These are phyloP conservation scores for Drosophila hamatofila DNA, from an alignment of 2,888 invertebrate genomes.

Conservation along the genomic window DNA sequence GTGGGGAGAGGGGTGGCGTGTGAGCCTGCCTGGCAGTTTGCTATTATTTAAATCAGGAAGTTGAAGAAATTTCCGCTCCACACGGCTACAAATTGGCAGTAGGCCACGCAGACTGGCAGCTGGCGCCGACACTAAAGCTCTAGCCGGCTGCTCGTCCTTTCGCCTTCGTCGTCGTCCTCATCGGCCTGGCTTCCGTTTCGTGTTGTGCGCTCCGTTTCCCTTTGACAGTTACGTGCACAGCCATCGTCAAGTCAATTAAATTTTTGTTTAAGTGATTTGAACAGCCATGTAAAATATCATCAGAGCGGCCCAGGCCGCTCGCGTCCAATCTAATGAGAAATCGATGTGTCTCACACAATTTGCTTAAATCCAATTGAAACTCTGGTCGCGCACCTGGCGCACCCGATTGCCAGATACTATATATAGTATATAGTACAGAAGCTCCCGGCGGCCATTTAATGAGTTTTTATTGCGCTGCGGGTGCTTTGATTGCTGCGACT, in stretches of 20 bases:
- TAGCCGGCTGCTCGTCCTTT: slow-evolving; percentile 14
- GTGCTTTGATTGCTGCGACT: slow-evolving; percentile 79
- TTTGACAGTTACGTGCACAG: slow-evolving; percentile 40
- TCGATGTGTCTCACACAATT: slow-evolving; percentile 76
- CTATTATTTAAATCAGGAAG: slow-evolving; percentile 84
- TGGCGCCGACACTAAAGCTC: slow-evolving; percentile 8
- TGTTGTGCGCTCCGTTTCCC: slow-evolving; percentile 62
- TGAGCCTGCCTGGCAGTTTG: slow-evolving; percentile 52
- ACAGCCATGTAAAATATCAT: slow-evolving; percentile 72
- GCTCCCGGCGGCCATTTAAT: slow-evolving; percentile 63
- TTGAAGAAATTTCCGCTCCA: slow-evolving; percentile 81
- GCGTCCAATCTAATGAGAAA: slow-evolving; percentile 69
- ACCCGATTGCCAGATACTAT: slow-evolving; percentile 50
- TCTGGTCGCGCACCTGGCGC: slow-evolving; percentile 38
- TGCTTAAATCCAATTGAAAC: slow-evolving; percentile 72
- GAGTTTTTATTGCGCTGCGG: slow-evolving; percentile 80
- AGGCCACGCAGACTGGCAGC: slow-evolving; percentile 21
- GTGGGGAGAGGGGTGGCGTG: too few relatives aligned
- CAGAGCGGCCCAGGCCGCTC: slow-evolving; percentile 18
- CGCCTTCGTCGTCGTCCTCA: slow-evolving; percentile 20
- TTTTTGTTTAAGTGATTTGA: slow-evolving; percentile 79
- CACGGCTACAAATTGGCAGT: slow-evolving; percentile 77
- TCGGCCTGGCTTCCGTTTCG: slow-evolving; percentile 64
- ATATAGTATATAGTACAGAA: slow-evolving; percentile 11
- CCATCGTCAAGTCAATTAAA: slow-evolving; percentile 73